These are phyloP conservation scores for Zingel zingel DNA, from an alignment of 2,113 vertebrate genomes.

Conservation along the genomic window DNA sequence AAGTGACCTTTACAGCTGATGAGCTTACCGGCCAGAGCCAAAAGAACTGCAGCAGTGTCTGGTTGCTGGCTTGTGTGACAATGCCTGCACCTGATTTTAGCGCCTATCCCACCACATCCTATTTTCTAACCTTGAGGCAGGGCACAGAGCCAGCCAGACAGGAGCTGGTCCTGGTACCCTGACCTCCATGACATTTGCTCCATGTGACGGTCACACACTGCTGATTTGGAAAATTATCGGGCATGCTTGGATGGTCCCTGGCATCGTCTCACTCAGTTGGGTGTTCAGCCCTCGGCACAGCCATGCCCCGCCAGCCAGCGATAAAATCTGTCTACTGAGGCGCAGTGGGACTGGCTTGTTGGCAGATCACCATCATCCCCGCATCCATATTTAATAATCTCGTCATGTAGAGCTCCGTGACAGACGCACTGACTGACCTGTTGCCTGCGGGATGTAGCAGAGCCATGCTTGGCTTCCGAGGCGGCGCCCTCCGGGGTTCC, in stretches of 20 bases:
- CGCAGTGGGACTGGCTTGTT: slow-evolving; percentile 61
- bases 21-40: slow-evolving; percentile 28
- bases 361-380: slow-evolving; percentile 65
- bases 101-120: slow-evolving; percentile 37
- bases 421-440: slow-evolving; percentile 83
- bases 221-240: slow-evolving; percentile 28
- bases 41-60: slow-evolving; percentile 44
- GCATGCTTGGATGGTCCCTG: slow-evolving; percentile 50
- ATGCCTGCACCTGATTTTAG: slow-evolving; percentile 41
- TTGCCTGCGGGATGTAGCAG: slow-evolving; percentile 84
- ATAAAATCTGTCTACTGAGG: slow-evolving; percentile 53
- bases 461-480: slow-evolving; percentile 65
- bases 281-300: slow-evolving; percentile 42
- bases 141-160: slow-evolving; percentile 50
- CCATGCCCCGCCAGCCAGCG: slow-evolving; percentile 45
- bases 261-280: slow-evolving; percentile 55
- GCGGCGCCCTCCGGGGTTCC: slow-evolving; percentile 55
- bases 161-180: slow-evolving; percentile 31
- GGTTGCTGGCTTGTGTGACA: slow-evolving; percentile 31
- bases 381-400: slow-evolving; percentile 73
- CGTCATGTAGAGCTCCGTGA: slow-evolving; percentile 55
- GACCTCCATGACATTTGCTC: slow-evolving; percentile 67
- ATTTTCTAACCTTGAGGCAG: slow-evolving; percentile 63
- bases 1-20: slow-evolving; percentile 66
- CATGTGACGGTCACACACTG: slow-evolving; percentile 42